Base-by-base conservation (phyloP, 2,113 vertebrate species). In the Ceratotherium simum region DNA sequence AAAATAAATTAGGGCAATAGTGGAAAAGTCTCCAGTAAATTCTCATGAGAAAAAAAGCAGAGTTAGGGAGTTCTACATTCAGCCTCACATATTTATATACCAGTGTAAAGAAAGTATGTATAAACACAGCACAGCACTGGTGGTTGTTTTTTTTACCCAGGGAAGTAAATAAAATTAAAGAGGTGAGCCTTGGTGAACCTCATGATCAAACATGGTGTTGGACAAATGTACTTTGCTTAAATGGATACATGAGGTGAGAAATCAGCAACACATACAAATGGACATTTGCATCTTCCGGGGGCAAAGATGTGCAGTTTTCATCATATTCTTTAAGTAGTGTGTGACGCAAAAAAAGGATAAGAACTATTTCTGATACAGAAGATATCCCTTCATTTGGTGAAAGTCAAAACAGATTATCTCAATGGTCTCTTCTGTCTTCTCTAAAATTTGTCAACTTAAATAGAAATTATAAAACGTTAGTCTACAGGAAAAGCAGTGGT, bases 371-470 rank as follows among this genome's bases (percentile, higher is more conserved):
- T 65, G 8, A 73, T 18, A 56, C 0, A 73, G 36, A 75, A 60
- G 56, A 29, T 65, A 70, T 20, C 70, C 46, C 83, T 79, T 18
- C 13, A 92, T 6, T 87, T 91, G 76, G 81, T 14, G 87, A 78
- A 90, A 90, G 25, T 65, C 29, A 64, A 27, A 85, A 91, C 12
- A n/a, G 90, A 64, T 69, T 25, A 60, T 56, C 48, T 96, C 25
- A 78, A 39, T 39, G 16, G 69, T 70, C 56, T 85, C 51, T 93
- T 89, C 33, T 72, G 69, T 5, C 27, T 84, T 29, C 39, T 48
- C n/a, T 84, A 64, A 92, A 94, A 94, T 46, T 67, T 79, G 67
- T 76, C 82, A 82, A 64, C 58, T 90, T 80, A 65, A 94, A 48
- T 39, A 73, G 70, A 93, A 84, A 60, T 82, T 31, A 60, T 23